A percentile compares a stretch with the other conserved stretches of the same genome.
phyloP scores from a whole-genome alignment of 2,888 invertebrate species.

The Clostera curtula region DNA sequence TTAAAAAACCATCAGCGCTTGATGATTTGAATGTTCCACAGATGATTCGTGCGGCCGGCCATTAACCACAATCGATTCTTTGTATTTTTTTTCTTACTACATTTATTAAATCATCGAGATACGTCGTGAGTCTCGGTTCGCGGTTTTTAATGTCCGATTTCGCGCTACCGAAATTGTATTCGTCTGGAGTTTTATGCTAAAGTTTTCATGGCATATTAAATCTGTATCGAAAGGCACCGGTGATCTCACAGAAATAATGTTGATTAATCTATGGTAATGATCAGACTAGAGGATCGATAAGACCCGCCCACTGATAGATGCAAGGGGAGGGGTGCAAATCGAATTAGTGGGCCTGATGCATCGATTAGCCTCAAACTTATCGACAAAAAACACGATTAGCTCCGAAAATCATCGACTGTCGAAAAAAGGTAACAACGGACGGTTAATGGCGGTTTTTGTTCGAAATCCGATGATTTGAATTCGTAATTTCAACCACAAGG shows the following conservation, averaged over 20 bases:
- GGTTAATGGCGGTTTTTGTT: slow-evolving; percentile 73
- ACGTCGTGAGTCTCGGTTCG: slow-evolving; percentile 29
- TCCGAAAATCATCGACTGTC: slow-evolving; percentile 67
- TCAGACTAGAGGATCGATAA: slow-evolving; percentile 58
- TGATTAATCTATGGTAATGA: slow-evolving; percentile 34
- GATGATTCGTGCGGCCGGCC: slow-evolving; percentile 55
- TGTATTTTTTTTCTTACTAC: slow-evolving; percentile 43
- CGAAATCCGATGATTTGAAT: slow-evolving; percentile 71
- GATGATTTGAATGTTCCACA: slow-evolving; percentile 66
- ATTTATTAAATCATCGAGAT: slow-evolving; percentile 65
- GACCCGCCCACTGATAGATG: slow-evolving; percentile 59
- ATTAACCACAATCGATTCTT: slow-evolving; percentile 71
- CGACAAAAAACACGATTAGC: slow-evolving; percentile 72
- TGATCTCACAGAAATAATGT: slow-evolving; percentile 8
- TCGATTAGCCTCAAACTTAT: slow-evolving; percentile 64
- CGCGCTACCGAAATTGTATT: slow-evolving; percentile 22
- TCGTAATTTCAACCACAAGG: slow-evolving; percentile 72
- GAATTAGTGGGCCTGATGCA: slow-evolving; percentile 67
- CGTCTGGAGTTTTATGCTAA: too few species aligned
- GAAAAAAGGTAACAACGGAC: slow-evolving; percentile 67
- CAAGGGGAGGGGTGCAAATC: slow-evolving; percentile 66
- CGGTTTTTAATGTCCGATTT: slow-evolving; percentile 26
- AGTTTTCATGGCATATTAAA: too few species aligned
- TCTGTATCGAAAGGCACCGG: background rate
- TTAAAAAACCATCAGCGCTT: slow-evolving; percentile 74